Conservation (phyloP, 2,797 vertebrate genomes). For the Neostethus bicornis region DNA sequence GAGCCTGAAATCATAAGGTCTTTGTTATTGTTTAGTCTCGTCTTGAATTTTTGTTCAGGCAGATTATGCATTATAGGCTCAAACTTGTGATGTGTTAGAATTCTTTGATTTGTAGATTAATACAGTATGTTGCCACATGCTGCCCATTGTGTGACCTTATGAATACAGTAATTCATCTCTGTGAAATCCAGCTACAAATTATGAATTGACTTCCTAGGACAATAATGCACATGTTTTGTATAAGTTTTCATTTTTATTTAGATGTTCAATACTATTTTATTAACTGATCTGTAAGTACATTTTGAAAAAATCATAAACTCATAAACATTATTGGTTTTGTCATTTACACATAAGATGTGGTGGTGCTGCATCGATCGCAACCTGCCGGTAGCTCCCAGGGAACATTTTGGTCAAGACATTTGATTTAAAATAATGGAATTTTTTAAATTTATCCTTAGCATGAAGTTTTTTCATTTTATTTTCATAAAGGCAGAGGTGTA, state of each 20-base stretch:
- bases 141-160: constrained; percentile 35
- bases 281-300: constrained; percentile 10
- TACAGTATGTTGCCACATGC: constrained; percentile 13
- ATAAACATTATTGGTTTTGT: background rate
- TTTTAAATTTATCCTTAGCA: too few species aligned
- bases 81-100: constrained; percentile 43
- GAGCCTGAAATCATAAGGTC: constrained; percentile 15
- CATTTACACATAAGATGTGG: too few species aligned
- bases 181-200: constrained; percentile 9
- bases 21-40: constrained; percentile 29
- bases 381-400: too few species aligned
- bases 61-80: constrained; percentile 43
- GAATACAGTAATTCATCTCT: constrained; percentile 57
- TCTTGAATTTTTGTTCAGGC: constrained; percentile 28
- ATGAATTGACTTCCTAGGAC: constrained; percentile 12
- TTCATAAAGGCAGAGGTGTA: too few species aligned
- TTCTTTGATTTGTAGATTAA: constrained; percentile 57
- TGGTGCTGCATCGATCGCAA: too few species aligned
- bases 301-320: background rate
- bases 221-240: constrained; percentile 26
- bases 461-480: too few species aligned
- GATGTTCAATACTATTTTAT: background rate
- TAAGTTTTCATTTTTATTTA: constrained; percentile 31
- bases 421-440: too few species aligned
- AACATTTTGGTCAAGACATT: too few species aligned